Percentiles rank a stretch among this genome's conserved stretches.
Evolutionary conservation across 2,888 invertebrate species (phyloP).

Genomic region (Heterodera filipjevi): DNA sequence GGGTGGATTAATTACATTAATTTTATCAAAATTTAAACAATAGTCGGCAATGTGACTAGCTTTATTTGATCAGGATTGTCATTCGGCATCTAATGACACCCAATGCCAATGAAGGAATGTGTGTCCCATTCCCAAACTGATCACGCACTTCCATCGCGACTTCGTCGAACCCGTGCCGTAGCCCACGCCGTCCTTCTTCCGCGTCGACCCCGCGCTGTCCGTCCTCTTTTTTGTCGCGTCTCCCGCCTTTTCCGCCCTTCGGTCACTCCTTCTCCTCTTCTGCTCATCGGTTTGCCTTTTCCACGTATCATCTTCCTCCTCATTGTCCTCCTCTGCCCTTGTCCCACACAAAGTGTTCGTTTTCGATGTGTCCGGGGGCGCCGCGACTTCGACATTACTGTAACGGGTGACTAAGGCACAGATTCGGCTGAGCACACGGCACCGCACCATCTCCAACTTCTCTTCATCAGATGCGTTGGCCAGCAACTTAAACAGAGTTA

Average conservation of each 20-base stretch:
- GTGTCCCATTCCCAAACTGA: background rate
- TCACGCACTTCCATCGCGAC: slow-evolving; percentile 60
- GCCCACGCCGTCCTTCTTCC: slow-evolving; percentile 50
- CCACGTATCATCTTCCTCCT: background rate
- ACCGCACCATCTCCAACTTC: slow-evolving; percentile 47
- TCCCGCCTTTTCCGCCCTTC: background rate
- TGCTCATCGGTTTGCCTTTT: slow-evolving; percentile 4
- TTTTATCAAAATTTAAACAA: too few relatives aligned
- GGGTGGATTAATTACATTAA: too few relatives aligned
- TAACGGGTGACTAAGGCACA: slow-evolving; percentile 52
- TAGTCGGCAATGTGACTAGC: too few relatives aligned
- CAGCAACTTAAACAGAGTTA: slow-evolving; percentile 44
- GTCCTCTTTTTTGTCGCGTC: background rate
- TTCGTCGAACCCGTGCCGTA: slow-evolving; percentile 64
- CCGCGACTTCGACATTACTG: slow-evolving; percentile 42
- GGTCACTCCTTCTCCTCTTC: slow-evolving; percentile 6
- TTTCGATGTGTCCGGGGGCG: slow-evolving; percentile 4
- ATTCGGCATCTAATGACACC: background rate
- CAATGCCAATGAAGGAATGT: background rate
- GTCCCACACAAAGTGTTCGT: background rate
- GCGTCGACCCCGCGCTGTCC: slow-evolving; percentile 20
- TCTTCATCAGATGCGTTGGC: slow-evolving; percentile 50
- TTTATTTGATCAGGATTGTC: too few relatives aligned
- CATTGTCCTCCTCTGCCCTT: background rate
- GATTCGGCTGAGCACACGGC: slow-evolving; percentile 52